Evolutionary conservation across 2,888 invertebrate genomes (phyloP), one percentile per base, ranked within the genome.

Genomic region (Ichneumoninae sp.): DNA sequence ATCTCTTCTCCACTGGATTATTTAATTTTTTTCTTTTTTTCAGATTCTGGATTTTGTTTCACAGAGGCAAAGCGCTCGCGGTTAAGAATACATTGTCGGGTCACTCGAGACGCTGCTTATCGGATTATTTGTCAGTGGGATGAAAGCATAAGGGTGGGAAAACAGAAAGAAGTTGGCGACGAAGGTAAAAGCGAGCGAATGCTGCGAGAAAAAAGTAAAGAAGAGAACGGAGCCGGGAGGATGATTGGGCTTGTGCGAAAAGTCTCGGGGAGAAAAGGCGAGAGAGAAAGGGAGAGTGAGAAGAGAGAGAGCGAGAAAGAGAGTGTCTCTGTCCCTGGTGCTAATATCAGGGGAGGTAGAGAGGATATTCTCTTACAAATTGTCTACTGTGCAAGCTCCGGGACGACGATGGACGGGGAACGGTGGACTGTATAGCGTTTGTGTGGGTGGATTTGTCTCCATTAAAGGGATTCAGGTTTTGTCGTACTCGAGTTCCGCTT

Each of bases 381-480:
- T 93, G 92, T 91, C 90, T 90, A 87, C 87, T 86, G 89, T 88
- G 83, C 76, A 82, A 82, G 74, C 66, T 62, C 16, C 33, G 86
- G 81, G 82, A 82, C 84, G 86, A 89, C 89, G 44, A 62, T 69
- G 33, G 80, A 10, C 16, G 72, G n/a, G 54, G 71, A 68, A 65
- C 60, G 30, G 71, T 40, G 50, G 68, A 74, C 30, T 54, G 86
- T 88, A 82, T 84, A 75, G 79, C 79, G 88, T 85, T 89, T 90
- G 90, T 88, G 88, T 89, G 89, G 89, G 88, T 87, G 92, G 91
- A 93, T 93, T 93, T 93, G 92, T 93, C 92, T 92, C 92, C 92
- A 92, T 93, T 93, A 93, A 92, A 92, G 91, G 92, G 92, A 93
- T 93, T 91, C 91, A 92, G 92, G 92, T 93, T 93, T 92, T 92